A percentile compares a stretch with the other conserved stretches of the same genome.
phyloP scores from a whole-genome alignment of 92 coral and sea anemone genomes.

The Bergia puertoricense region DNA sequence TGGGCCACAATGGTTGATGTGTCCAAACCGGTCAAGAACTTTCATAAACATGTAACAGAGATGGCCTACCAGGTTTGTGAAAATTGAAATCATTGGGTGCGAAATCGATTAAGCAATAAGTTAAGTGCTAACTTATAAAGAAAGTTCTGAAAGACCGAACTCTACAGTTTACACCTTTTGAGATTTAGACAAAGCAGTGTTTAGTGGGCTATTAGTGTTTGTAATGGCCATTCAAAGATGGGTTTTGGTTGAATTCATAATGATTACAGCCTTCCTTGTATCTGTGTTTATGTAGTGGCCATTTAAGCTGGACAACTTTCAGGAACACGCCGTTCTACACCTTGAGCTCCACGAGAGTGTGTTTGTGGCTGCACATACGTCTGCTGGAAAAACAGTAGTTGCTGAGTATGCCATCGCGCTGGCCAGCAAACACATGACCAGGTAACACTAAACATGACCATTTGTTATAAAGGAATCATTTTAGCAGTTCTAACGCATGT shows the following conservation, averaged over 20 bases:
- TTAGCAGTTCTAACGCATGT: too few species aligned
- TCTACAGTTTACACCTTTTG: neutral
- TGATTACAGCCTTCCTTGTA: neutral
- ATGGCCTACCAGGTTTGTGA: conserved; percentile 86
- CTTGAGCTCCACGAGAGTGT: conserved; percentile 88
- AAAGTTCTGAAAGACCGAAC: neutral
- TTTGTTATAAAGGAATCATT: too few species aligned
- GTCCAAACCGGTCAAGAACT: conserved; percentile 79
- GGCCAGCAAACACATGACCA: conserved; percentile 88
- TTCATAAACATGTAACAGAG: conserved; percentile 83
- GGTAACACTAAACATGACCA: conserved; percentile 41
- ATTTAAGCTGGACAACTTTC: conserved; percentile 91
- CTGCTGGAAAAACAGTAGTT: conserved; percentile 94
- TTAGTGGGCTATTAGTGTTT: neutral
- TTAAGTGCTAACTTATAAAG: neutral
- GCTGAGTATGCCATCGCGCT: conserved; percentile 93
- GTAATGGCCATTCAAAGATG: neutral
- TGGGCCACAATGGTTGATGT: conserved; percentile 90
- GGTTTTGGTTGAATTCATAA: neutral
- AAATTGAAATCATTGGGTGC: neutral
- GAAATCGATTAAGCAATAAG: neutral
- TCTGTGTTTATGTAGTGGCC: conserved; percentile 62
- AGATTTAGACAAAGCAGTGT: neutral
- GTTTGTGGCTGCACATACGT: conserved; percentile 95
- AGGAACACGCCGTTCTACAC: conserved; percentile 88